phyloP scores from a whole-genome alignment of 2,113 vertebrate species.

The Plectropomus leopardus region DNA sequence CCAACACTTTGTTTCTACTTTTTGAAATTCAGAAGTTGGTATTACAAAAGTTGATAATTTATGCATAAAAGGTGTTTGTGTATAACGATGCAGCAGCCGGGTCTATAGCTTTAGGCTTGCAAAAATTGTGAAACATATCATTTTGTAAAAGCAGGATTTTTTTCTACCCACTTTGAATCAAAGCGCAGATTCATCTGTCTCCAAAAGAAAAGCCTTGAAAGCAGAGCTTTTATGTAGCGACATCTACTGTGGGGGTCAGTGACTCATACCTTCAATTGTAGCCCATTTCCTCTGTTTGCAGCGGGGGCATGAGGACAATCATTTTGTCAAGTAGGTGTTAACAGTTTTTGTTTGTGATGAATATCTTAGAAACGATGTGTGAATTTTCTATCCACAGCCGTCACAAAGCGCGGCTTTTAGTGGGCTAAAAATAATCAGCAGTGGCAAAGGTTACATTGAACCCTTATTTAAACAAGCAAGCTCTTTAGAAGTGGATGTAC shows the following conservation, averaged over 20 bases:
- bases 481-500: background rate
- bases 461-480: background rate
- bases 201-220: background rate
- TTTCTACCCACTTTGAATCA: background rate
- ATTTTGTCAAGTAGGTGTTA: constrained; percentile 45
- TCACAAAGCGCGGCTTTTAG: background rate
- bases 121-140: background rate
- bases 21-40: background rate
- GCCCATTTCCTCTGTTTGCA: constrained; percentile 18
- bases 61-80: background rate
- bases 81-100: background rate
- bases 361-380: constrained; percentile 39
- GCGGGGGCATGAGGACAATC: constrained; percentile 22
- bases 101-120: background rate
- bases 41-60: background rate
- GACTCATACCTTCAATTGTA: constrained; percentile 35
- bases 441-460: background rate
- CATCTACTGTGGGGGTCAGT: background rate
- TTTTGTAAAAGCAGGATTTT: background rate
- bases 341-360: constrained; percentile 15
- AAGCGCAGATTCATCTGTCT: background rate
- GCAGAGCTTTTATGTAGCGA: constrained; percentile 6
- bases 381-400: constrained; percentile 4
- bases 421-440: background rate
- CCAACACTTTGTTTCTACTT: constrained; percentile 5